Evolutionary conservation across 2,113 vertebrate species (phyloP).

Genomic region (Oncorhynchus clarkii): DNA sequence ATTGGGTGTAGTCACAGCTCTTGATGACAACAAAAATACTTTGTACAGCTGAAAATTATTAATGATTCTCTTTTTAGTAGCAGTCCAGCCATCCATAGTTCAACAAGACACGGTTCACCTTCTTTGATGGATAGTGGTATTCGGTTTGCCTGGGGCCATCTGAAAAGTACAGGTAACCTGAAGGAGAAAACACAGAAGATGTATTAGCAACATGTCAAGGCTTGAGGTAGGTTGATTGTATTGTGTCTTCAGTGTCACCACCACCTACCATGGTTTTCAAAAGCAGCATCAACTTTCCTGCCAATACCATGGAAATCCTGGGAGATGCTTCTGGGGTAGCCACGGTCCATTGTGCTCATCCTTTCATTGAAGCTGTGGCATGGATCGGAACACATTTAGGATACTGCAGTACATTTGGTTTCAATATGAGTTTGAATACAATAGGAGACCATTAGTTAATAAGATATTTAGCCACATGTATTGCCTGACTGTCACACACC

Average conservation of each 20-base stretch:
- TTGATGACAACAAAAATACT: no score
- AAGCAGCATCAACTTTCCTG: constrained; percentile 64
- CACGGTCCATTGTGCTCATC: constrained; percentile 51
- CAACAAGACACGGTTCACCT: constrained; percentile 33
- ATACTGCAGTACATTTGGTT: not conserved
- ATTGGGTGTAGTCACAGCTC: no score
- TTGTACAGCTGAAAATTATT: not conserved
- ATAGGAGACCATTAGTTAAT: not conserved
- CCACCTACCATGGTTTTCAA: constrained; percentile 60
- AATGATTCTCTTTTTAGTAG: constrained; percentile 33
- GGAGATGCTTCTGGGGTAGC: constrained; percentile 55
- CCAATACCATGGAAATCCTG: constrained; percentile 55
- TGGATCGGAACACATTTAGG: not conserved
- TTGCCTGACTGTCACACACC: constrained; percentile 22
- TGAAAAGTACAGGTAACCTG: constrained; percentile 72
- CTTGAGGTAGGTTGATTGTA: not conserved
- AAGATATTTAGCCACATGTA: not conserved
- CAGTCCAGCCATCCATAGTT: constrained; percentile 70
- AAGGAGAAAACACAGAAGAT: constrained; percentile 8
- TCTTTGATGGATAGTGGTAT: constrained; percentile 53
- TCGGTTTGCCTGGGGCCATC: constrained; percentile 62
- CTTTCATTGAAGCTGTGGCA: constrained; percentile 60
- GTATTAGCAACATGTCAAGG: not conserved
- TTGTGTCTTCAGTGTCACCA: not conserved
- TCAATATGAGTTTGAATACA: not conserved